Conservation (phyloP, 1,140 invertebrate species). For the Drosophila mojavensis region DNA sequence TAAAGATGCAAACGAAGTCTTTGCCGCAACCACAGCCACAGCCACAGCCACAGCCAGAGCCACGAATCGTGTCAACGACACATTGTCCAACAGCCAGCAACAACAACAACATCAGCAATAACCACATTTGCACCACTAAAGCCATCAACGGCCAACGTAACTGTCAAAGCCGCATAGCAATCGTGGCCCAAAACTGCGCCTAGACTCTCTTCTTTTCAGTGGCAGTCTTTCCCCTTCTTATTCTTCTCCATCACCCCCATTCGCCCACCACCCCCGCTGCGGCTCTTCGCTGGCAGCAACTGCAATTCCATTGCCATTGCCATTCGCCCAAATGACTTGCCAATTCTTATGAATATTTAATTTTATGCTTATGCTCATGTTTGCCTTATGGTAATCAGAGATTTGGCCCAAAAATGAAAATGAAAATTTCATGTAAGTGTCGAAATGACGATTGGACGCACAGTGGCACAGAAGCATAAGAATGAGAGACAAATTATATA, state of each 20-base stretch:
- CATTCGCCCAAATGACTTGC: constrained; percentile 61
- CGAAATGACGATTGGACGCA: constrained; percentile 11
- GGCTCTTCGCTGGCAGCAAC: neutral
- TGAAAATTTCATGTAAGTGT: constrained; percentile 48
- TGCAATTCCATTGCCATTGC: constrained; percentile 61
- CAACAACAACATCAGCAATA: constrained; percentile 35
- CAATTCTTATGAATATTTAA: constrained; percentile 75
- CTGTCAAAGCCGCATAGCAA: constrained; percentile 35
- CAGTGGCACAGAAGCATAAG: constrained; percentile 15
- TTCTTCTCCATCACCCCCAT: neutral
- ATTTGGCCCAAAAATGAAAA: constrained; percentile 57
- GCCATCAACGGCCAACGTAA: constrained; percentile 14
- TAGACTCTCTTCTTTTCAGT: neutral
- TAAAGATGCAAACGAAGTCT: constrained; percentile 58
- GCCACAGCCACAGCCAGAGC: neutral
- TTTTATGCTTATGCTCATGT: constrained; percentile 79
- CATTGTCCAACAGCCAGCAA: constrained; percentile 36
- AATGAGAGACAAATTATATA: no score
- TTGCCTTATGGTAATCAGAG: constrained; percentile 78
- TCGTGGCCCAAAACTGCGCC: constrained; percentile 33
- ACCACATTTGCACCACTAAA: constrained; percentile 25
- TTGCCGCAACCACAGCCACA: neutral
- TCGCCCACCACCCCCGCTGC: neutral
- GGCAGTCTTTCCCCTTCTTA: neutral
- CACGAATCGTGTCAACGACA: constrained; percentile 71